phyloP scores from a whole-genome alignment of 2,113 vertebrate species.

The Ameiurus melas region DNA sequence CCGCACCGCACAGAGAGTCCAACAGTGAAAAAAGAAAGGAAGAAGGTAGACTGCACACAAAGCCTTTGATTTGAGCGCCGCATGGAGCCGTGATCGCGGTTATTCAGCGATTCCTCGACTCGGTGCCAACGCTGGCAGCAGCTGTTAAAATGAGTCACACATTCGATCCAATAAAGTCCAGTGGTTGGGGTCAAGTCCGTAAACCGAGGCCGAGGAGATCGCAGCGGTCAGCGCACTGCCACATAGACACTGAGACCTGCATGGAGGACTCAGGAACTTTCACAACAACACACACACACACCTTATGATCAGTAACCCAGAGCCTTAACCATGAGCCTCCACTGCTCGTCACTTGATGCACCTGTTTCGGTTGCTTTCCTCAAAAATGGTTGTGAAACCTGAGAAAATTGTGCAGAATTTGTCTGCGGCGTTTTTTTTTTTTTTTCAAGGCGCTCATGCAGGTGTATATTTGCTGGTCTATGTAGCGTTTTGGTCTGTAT shows the following conservation, averaged over 20 bases:
- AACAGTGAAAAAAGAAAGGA: not conserved
- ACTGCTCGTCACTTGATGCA: too few relatives aligned
- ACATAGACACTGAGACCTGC: not conserved
- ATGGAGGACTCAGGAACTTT: not conserved
- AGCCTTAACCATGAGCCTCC: too few relatives aligned
- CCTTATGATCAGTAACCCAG: too few relatives aligned
- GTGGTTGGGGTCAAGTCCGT: not conserved
- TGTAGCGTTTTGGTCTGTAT: not conserved
- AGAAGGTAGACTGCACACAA: constrained; percentile 7
- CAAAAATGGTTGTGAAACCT: not conserved
- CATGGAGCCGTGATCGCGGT: not conserved
- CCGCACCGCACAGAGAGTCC: not conserved
- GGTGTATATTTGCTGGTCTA: not conserved
- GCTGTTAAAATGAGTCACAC: constrained; percentile 18
- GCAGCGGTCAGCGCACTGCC: not conserved
- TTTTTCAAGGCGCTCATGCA: not conserved
- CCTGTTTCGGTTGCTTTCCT: too few relatives aligned
- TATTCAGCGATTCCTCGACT: constrained; percentile 5
- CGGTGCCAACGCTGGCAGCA: constrained; percentile 10
- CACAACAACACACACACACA: not conserved
- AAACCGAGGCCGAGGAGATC: constrained; percentile 1
- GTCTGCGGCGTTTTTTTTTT: not conserved
- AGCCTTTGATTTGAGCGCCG: constrained; percentile 6
- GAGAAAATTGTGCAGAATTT: not conserved
- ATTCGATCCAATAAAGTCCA: not conserved